A percentile compares a stretch with the other conserved stretches of the same genome.
phyloP scores from a whole-genome alignment of 2,888 invertebrate species.

The Cremastobaeus sp. region DNA sequence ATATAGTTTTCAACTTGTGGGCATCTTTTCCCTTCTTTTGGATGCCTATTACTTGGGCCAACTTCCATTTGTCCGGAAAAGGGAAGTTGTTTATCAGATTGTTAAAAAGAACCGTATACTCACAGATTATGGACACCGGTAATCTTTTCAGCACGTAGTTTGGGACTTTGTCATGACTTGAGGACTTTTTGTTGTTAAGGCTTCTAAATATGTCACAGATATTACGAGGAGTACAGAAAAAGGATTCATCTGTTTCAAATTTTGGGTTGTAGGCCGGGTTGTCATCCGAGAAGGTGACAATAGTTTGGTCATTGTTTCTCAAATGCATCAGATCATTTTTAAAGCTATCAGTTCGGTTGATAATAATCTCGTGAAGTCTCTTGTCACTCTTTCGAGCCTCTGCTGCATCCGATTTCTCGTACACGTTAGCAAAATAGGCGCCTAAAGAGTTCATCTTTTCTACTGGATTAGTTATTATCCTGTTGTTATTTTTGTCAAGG shows the following conservation, averaged over 20 bases:
- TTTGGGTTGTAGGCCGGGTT: neutral
- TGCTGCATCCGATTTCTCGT: no score
- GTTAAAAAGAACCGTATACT: neutral
- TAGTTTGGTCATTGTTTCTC: no score
- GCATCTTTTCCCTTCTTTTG: neutral
- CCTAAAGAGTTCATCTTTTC: no score
- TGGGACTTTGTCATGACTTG: neutral
- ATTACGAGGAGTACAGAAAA: neutral
- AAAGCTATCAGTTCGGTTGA: no score
- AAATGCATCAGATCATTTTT: no score
- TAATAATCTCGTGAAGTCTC: no score
- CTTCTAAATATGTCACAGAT: neutral
- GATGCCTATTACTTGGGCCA: neutral
- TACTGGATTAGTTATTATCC: no score
- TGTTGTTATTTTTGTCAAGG: no score
- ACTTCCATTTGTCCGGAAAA: conserved; percentile 6
- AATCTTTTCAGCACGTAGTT: neutral
- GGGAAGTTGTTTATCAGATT: neutral
- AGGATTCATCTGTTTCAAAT: neutral
- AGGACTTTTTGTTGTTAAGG: conserved; percentile 13
- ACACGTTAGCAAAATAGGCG: no score
- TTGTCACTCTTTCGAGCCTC: no score
- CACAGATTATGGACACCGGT: neutral
- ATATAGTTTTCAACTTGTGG: neutral
- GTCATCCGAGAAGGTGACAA: no score